phyloP scores from a whole-genome alignment of 2,797 vertebrate genomes.

The Bryconaethiops microstoma region DNA sequence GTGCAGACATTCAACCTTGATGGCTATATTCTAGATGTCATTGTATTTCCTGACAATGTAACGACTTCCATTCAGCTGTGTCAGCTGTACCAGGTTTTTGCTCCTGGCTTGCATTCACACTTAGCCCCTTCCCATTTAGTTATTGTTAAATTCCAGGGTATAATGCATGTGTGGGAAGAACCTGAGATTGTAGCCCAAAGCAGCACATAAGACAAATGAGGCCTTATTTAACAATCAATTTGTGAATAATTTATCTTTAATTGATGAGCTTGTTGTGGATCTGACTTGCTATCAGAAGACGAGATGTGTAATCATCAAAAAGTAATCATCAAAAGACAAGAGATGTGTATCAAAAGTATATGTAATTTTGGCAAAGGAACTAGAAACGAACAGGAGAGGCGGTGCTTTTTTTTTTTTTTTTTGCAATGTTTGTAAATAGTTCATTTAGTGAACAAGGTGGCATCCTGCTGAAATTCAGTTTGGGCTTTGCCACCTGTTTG shows the following conservation, averaged over 20 bases:
- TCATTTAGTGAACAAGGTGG: neutral
- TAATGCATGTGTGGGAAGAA: neutral
- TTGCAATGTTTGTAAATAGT: neutral
- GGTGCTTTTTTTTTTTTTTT: too few species aligned
- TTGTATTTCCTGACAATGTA: too few species aligned
- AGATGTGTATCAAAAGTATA: neutral
- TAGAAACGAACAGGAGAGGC: neutral
- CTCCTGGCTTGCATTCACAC: too few species aligned
- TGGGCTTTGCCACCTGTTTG: conserved; percentile 37
- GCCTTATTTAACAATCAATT: neutral
- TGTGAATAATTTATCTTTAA: neutral
- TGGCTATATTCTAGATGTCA: too few species aligned
- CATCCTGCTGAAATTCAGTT: conserved; percentile 35
- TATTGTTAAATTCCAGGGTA: too few species aligned
- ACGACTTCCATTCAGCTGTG: too few species aligned
- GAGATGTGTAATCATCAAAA: too few species aligned
- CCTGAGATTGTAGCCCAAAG: neutral
- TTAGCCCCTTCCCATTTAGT: too few species aligned
- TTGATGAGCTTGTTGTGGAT: neutral
- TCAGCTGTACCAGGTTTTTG: too few species aligned
- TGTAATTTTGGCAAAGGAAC: neutral
- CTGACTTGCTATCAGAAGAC: too few species aligned
- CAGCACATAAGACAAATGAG: neutral
- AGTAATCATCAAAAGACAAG: neutral
- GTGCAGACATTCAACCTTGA: too few species aligned